Base-by-base conservation (phyloP, 2,113 vertebrate species). In the Struthio camelus region DNA sequence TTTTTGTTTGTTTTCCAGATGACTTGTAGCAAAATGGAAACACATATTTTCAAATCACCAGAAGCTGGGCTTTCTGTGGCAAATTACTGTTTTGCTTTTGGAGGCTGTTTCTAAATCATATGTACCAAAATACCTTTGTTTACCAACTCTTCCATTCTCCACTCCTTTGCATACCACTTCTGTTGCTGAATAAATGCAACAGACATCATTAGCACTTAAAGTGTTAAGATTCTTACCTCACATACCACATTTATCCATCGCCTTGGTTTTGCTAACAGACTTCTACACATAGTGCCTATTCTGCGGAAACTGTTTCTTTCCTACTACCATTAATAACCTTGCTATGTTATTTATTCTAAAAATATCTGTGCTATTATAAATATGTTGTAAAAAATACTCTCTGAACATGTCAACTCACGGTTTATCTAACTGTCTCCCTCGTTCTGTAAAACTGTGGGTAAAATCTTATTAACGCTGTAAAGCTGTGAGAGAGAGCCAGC, bases 321-420 rank as follows among this genome's bases (percentile, higher is more conserved):
- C 56, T 32, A 18, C 65, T 40, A 16, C 91, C 96, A 90, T 95
- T 93, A 96, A 95, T 92, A 96, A 38, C 2, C 5, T 89, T 53
- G 42, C 25, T 48, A 44, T 50, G 65, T 44, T 85, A 58, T 54
- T 93, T 89, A 59, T 61, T 65, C 94, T 87, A 91, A 58, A 89
- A 90, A 86, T 89, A 72, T 36, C 53, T 42, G 5, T 18, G 50
- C 38, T 91, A 34, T 86, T 90, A 59, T 61, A 80, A 97, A 90
- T 18, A 62, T 2, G 44, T 80, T 62, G 50, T 23, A 87, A 82
- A 89, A 95, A 73, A 36, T 58, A 10, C 56, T 69, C 61, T 67
- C 53, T 46, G 44, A 84, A 83, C 14, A 9, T 8, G 70, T 64
- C 46, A 72, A 8, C 80, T 91, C 84, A n/a, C 59, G 89, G 51